Evolutionary conservation across 2,888 invertebrate species (phyloP).

Genomic region (Liposcelis brunnea): DNA sequence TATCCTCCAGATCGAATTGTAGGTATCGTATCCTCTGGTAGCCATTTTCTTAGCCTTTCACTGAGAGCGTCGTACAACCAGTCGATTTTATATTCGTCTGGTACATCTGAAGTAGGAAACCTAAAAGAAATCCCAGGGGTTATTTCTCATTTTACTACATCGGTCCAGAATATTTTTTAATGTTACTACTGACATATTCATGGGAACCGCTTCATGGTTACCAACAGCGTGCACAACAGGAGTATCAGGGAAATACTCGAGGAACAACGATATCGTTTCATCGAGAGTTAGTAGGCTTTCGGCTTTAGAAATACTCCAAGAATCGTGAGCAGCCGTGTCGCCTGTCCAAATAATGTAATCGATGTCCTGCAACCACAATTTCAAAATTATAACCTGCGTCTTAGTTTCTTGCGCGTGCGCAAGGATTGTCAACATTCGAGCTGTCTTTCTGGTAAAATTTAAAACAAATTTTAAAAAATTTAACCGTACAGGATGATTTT

Average conservation of each 20-base stretch:
- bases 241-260: slow-evolving; percentile 1
- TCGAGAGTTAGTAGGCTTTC: not conserved
- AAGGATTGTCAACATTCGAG: too few species aligned
- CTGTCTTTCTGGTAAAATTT: too few species aligned
- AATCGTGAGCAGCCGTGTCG: slow-evolving; percentile 8
- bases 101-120: slow-evolving; percentile 38
- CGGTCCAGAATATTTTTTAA: slow-evolving; percentile 6
- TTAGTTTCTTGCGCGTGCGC: too few species aligned
- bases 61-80: slow-evolving; percentile 63
- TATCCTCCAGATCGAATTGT: slow-evolving; percentile 54
- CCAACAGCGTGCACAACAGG: slow-evolving; percentile 8
- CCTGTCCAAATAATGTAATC: slow-evolving; percentile 11
- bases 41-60: slow-evolving; percentile 50
- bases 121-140: too few species aligned
- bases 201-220: slow-evolving; percentile 10
- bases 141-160: too few species aligned
- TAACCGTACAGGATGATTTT: too few species aligned
- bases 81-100: slow-evolving; percentile 34
- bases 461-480: too few species aligned
- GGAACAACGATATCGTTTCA: slow-evolving; percentile 2
- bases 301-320: slow-evolving; percentile 2
- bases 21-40: slow-evolving; percentile 41
- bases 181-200: slow-evolving; percentile 20
- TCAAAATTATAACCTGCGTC: too few species aligned
- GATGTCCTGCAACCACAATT: slow-evolving; percentile 5